Evolutionary conservation across 2,888 invertebrate species (phyloP).

Genomic region (Cantharis nigra): DNA sequence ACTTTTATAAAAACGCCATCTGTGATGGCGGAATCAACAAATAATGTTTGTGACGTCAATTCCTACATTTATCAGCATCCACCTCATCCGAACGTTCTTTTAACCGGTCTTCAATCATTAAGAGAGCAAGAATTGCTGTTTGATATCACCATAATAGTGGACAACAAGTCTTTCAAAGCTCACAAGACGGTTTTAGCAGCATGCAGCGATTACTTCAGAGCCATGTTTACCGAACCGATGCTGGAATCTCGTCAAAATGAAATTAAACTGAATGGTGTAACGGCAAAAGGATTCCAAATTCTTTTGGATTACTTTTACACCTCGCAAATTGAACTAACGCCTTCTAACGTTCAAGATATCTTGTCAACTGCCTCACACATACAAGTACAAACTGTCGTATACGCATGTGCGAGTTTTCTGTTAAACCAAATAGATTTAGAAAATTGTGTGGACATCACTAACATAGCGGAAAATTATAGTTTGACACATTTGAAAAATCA

Average conservation of each 20-base stretch:
- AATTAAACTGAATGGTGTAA: slow-evolving; percentile 68
- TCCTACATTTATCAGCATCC: slow-evolving; percentile 60
- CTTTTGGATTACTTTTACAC: slow-evolving; percentile 74
- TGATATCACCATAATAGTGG: slow-evolving; percentile 70
- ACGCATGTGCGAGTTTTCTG: slow-evolving; percentile 68
- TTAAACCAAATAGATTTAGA: slow-evolving; percentile 70
- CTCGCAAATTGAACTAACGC: slow-evolving; percentile 64
- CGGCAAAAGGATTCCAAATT: slow-evolving; percentile 66
- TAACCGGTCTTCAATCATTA: slow-evolving; percentile 66
- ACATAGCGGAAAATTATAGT: slow-evolving; percentile 71
- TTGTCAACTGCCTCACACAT: slow-evolving; percentile 72
- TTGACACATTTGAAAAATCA: slow-evolving; percentile 62
- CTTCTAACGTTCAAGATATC: slow-evolving; percentile 69
- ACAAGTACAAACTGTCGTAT: slow-evolving; percentile 66
- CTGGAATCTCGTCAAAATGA: slow-evolving; percentile 67
- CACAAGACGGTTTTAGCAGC: slow-evolving; percentile 73
- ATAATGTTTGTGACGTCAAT: slow-evolving; percentile 52
- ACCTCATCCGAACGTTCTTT: slow-evolving; percentile 61
- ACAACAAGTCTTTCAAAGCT: slow-evolving; percentile 67
- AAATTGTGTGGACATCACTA: slow-evolving; percentile 73
- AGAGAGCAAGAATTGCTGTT: slow-evolving; percentile 65
- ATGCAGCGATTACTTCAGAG: slow-evolving; percentile 75
- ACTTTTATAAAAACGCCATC: neutral
- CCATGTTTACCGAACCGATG: slow-evolving; percentile 76
- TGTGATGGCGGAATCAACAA: slow-evolving; percentile 50